These are phyloP conservation scores for Lucinisca nassula DNA, from an alignment of 2,888 invertebrate genomes.

Conservation along the genomic window DNA sequence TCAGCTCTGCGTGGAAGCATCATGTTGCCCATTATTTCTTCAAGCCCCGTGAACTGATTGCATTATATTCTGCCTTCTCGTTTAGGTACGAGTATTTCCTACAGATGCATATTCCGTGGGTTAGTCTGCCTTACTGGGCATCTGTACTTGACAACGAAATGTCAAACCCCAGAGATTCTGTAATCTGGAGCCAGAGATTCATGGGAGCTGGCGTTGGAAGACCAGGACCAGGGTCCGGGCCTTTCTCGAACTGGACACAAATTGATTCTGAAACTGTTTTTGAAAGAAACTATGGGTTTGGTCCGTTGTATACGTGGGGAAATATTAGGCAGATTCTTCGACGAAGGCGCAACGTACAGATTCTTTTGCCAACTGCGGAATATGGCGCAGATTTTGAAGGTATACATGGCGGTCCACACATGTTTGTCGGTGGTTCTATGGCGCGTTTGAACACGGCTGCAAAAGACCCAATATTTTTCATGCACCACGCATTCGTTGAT, in stretches of 20 bases:
- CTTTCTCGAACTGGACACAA: slow-evolving; percentile 73
- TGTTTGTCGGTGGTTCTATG: slow-evolving; percentile 76
- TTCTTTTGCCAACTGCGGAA: slow-evolving; percentile 56
- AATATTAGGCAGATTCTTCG: slow-evolving; percentile 61
- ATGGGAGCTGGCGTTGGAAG: slow-evolving; percentile 71
- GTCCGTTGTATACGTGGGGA: slow-evolving; percentile 55
- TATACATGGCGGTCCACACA: slow-evolving; percentile 72
- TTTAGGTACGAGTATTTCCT: slow-evolving; percentile 77
- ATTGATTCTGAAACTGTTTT: slow-evolving; percentile 54
- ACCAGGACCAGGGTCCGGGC: slow-evolving; percentile 19
- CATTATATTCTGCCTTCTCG: too few species aligned
- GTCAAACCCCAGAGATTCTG: slow-evolving; percentile 64
- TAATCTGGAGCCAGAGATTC: slow-evolving; percentile 72
- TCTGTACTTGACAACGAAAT: slow-evolving; percentile 72
- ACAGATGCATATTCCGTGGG: slow-evolving; percentile 67
- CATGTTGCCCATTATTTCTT: too few species aligned
- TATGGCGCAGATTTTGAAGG: slow-evolving; percentile 72
- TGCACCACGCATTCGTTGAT: slow-evolving; percentile 77
- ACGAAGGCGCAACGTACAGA: slow-evolving; percentile 44
- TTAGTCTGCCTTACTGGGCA: slow-evolving; percentile 79
- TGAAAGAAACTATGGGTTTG: slow-evolving; percentile 67
- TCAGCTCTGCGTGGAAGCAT: too few species aligned
- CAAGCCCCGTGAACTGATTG: too few species aligned
- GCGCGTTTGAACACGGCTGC: slow-evolving; percentile 70
- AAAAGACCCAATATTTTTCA: slow-evolving; percentile 77